Conservation (phyloP, 1,140 invertebrate species). For the Halotydeus destructor region DNA sequence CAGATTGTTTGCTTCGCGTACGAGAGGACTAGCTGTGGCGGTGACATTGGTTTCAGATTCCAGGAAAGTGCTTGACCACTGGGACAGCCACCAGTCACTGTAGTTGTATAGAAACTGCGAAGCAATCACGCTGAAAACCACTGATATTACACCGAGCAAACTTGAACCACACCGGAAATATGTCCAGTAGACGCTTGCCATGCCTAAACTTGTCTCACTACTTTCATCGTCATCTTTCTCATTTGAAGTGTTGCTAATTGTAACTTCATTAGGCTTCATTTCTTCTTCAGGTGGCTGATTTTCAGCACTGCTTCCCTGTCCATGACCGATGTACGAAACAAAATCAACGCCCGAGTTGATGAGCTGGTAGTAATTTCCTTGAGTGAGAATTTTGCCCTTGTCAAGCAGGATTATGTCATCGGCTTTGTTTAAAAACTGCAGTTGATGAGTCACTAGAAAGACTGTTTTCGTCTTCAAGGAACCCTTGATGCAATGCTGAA, state of each 20-base stretch:
- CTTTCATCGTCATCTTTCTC: neutral
- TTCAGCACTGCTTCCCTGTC: neutral
- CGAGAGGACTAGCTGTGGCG: too few species aligned
- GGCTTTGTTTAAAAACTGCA: slow-evolving; percentile 40
- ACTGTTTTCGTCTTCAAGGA: slow-evolving; percentile 40
- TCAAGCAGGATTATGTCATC: slow-evolving; percentile 52
- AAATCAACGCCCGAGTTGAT: neutral
- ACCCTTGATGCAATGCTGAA: slow-evolving; percentile 22
- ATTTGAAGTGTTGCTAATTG: neutral
- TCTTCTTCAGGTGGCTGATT: neutral
- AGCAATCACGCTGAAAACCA: slow-evolving; percentile 14
- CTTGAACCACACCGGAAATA: slow-evolving; percentile 17
- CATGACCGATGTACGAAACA: neutral
- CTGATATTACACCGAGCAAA: slow-evolving; percentile 4
- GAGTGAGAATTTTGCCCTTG: slow-evolving; percentile 25
- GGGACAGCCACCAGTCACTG: slow-evolving; percentile 18
- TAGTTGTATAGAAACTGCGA: slow-evolving; percentile 19
- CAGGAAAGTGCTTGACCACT: slow-evolving; percentile 17
- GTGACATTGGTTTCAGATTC: slow-evolving; percentile 1
- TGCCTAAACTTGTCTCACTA: too few species aligned
- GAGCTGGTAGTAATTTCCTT: neutral
- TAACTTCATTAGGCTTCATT: neutral
- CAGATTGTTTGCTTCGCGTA: slow-evolving; percentile 1
- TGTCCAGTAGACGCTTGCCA: slow-evolving; percentile 13
- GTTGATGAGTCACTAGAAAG: slow-evolving; percentile 39